These are phyloP conservation scores for Eurois occulta DNA, from an alignment of 2,888 invertebrate genomes.

Conservation along the genomic window DNA sequence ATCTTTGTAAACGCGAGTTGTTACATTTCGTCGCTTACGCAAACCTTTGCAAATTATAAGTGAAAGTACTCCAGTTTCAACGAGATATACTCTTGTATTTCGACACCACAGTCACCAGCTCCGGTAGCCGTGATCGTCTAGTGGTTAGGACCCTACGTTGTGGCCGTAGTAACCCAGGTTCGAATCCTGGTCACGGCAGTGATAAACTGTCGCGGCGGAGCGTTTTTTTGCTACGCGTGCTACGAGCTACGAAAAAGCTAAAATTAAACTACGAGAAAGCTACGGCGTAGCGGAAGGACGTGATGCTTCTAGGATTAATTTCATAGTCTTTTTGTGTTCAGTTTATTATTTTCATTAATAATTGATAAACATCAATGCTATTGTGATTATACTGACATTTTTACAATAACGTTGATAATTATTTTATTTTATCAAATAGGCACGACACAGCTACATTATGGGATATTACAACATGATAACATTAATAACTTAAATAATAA, in stretches of 20 bases:
- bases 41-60: constrained; percentile 23
- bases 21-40: constrained; percentile 3
- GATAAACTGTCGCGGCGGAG: constrained; percentile 68
- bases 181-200: constrained; percentile 91
- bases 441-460: too few relatives aligned
- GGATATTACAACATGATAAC: too few relatives aligned
- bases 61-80: constrained; percentile 38
- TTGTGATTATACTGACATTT: not conserved
- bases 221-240: not conserved
- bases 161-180: constrained; percentile 94
- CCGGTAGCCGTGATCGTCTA: constrained; percentile 81
- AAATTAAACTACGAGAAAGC: not conserved
- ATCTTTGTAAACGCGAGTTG: not conserved
- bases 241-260: constrained; percentile 10
- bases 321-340: not conserved
- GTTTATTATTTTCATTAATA: not conserved
- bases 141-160: constrained; percentile 94
- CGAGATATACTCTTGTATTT: constrained; percentile 30
- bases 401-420: too few relatives aligned
- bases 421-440: too few relatives aligned
- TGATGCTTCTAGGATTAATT: not conserved
- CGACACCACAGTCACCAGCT: constrained; percentile 64
- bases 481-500: too few relatives aligned
- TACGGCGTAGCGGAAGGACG: constrained; percentile 8
- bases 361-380: not conserved